phyloP scores from a whole-genome alignment of 2,797 vertebrate genomes.

The Chaetophractus vellerosus region DNA sequence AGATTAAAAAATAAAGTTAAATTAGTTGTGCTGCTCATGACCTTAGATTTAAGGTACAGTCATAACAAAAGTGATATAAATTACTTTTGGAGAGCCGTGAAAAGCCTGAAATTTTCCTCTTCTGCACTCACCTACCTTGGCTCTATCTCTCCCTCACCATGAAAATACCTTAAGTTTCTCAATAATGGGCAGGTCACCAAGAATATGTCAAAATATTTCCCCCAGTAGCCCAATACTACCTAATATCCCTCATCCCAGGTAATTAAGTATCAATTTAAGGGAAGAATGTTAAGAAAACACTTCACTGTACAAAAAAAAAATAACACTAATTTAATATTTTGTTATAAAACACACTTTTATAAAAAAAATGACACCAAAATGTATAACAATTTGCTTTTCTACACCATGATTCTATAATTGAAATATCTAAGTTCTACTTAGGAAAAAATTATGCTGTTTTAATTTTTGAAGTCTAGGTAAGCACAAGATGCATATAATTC shows the following conservation, averaged over 20 bases:
- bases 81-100: not conserved
- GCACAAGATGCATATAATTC: not conserved
- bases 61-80: not conserved
- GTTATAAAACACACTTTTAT: not conserved
- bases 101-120: not conserved
- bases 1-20: no score
- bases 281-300: not conserved
- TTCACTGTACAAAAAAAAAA: constrained; percentile 11
- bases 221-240: not conserved
- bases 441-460: not conserved
- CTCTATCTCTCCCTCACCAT: not conserved
- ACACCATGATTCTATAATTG: not conserved
- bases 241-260: not conserved
- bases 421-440: not conserved
- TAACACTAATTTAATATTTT: constrained; percentile 18
- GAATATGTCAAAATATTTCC: not conserved
- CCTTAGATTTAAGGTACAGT: not conserved
- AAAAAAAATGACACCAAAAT: not conserved
- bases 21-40: not conserved
- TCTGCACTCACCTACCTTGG: not conserved
- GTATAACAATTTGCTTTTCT: not conserved
- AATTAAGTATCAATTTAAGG: constrained; percentile 21
- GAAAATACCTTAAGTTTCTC: not conserved
- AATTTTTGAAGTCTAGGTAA: constrained; percentile 23
- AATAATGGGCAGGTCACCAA: not conserved